A percentile compares a stretch with the other conserved stretches of the same genome.
Conservation (phyloP, 2,797 vertebrate species). For the Phalloptychus januarius region DNA sequence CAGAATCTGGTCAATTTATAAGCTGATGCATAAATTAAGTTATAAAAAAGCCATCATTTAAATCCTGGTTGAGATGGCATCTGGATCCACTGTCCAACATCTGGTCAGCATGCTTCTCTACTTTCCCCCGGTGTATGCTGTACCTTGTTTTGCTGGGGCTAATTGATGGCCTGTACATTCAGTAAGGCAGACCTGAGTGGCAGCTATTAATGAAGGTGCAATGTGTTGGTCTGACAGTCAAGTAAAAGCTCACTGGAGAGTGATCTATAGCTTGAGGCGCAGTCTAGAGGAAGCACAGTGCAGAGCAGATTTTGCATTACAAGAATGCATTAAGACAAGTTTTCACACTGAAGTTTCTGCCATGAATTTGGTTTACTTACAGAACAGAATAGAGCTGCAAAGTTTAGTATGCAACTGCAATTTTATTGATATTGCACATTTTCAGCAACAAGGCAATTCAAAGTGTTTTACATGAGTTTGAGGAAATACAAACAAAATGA, state of each 20-base stretch:
- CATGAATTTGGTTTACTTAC: constrained; percentile 31
- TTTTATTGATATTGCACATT: too few relatives aligned
- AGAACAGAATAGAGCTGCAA: constrained; percentile 19
- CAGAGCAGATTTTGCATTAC: constrained; percentile 50
- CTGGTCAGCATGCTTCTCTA: constrained; percentile 38
- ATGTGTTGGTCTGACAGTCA: constrained; percentile 71
- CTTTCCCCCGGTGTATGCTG: constrained; percentile 55
- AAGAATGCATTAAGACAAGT: constrained; percentile 55
- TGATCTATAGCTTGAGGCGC: constrained; percentile 64
- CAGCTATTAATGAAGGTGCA: constrained; percentile 79
- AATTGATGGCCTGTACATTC: constrained; percentile 80
- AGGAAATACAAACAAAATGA: too few relatives aligned
- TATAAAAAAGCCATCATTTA: background rate
- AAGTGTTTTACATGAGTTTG: too few relatives aligned
- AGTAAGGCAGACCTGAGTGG: constrained; percentile 78
- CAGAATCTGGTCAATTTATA: constrained; percentile 8
- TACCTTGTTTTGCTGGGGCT: constrained; percentile 52
- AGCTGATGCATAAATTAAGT: constrained; percentile 6
- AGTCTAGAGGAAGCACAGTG: constrained; percentile 43
- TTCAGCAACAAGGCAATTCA: too few relatives aligned
- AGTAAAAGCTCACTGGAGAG: constrained; percentile 63
- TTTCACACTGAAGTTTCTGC: constrained; percentile 58
- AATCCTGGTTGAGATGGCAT: constrained; percentile 20
- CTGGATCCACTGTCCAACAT: constrained; percentile 44
- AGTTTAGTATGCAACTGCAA: constrained; percentile 33